These are phyloP conservation scores for Sebastes fasciatus DNA, from an alignment of 2,113 vertebrate genomes.

Conservation along the genomic window DNA sequence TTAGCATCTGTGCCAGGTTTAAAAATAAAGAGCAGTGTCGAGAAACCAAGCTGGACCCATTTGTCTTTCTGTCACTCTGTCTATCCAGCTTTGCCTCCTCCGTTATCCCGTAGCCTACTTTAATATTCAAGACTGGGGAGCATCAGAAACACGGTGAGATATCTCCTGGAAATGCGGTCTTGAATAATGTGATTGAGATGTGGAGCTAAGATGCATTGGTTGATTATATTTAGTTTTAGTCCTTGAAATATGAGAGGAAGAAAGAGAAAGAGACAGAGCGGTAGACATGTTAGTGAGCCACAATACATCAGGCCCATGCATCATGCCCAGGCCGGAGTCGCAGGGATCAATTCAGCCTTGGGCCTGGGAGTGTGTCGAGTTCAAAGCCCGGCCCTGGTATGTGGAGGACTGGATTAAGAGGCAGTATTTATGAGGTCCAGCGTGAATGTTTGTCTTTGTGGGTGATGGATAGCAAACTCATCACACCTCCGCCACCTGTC, in stretches of 20 bases:
- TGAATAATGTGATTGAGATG: slow-evolving; percentile 34
- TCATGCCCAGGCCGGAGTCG: slow-evolving; percentile 49
- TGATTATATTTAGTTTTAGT: neutral
- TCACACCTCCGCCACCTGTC: slow-evolving; percentile 67
- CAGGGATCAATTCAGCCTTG: slow-evolving; percentile 72
- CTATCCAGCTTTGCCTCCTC: slow-evolving; percentile 67
- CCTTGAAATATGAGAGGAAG: slow-evolving; percentile 17
- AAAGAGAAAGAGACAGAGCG: slow-evolving; percentile 24
- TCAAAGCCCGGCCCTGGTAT: slow-evolving; percentile 62
- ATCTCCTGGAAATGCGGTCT: slow-evolving; percentile 35
- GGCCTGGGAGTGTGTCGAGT: slow-evolving; percentile 53
- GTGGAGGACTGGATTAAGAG: slow-evolving; percentile 73
- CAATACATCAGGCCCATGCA: slow-evolving; percentile 53
- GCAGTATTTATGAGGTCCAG: slow-evolving; percentile 70
- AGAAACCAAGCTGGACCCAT: slow-evolving; percentile 80
- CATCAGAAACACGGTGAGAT: slow-evolving; percentile 52
- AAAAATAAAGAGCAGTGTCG: slow-evolving; percentile 88
- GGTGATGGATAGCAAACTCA: slow-evolving; percentile 65
- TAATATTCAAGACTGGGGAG: slow-evolving; percentile 62
- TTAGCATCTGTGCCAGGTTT: slow-evolving; percentile 86
- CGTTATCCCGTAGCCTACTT: slow-evolving; percentile 73
- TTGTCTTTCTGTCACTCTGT: slow-evolving; percentile 83
- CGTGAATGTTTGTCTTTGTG: slow-evolving; percentile 65
- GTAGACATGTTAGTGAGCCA: slow-evolving; percentile 36
- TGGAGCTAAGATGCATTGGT: neutral